phyloP scores from a whole-genome alignment of 1,140 invertebrate species.

The Drosophila ambigua region DNA sequence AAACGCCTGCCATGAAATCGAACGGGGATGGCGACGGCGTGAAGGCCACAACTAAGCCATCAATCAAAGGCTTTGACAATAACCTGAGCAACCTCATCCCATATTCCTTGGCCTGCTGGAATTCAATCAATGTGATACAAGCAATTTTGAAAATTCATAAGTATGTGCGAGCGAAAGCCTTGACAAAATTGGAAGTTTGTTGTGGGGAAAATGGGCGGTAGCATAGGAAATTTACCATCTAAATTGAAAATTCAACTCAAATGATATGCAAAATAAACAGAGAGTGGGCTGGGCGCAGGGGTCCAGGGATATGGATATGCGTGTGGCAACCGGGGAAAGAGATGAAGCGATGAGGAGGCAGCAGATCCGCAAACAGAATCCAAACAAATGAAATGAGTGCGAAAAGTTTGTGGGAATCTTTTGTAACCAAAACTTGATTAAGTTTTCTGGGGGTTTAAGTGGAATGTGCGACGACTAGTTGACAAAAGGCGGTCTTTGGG shows the following conservation, averaged over 20 bases:
- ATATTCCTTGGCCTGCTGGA: slow-evolving; percentile 24
- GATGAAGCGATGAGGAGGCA: slow-evolving; percentile 10
- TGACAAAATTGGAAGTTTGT: slow-evolving; percentile 56
- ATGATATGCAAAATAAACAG: slow-evolving; percentile 70
- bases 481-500: slow-evolving; percentile 23
- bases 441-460: slow-evolving; percentile 29
- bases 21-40: slow-evolving; percentile 27
- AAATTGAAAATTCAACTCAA: slow-evolving; percentile 50
- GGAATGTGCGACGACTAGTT: slow-evolving; percentile 22
- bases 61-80: slow-evolving; percentile 57
- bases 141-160: slow-evolving; percentile 56
- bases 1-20: slow-evolving; percentile 44
- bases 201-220: slow-evolving; percentile 19
- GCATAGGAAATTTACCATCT: slow-evolving; percentile 13
- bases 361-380: slow-evolving; percentile 4
- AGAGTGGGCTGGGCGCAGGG: slow-evolving; percentile 32
- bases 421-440: slow-evolving; percentile 46
- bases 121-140: slow-evolving; percentile 66
- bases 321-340: slow-evolving; percentile 19
- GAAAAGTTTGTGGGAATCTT: slow-evolving; percentile 31
- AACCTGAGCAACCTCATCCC: neutral
- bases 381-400: slow-evolving; percentile 13
- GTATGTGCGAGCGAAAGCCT: slow-evolving; percentile 38
- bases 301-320: slow-evolving; percentile 35
- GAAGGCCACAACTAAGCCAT: slow-evolving; percentile 51